These are phyloP conservation scores for Sander lucioperca DNA, from an alignment of 2,113 vertebrate genomes.

Conservation along the genomic window DNA sequence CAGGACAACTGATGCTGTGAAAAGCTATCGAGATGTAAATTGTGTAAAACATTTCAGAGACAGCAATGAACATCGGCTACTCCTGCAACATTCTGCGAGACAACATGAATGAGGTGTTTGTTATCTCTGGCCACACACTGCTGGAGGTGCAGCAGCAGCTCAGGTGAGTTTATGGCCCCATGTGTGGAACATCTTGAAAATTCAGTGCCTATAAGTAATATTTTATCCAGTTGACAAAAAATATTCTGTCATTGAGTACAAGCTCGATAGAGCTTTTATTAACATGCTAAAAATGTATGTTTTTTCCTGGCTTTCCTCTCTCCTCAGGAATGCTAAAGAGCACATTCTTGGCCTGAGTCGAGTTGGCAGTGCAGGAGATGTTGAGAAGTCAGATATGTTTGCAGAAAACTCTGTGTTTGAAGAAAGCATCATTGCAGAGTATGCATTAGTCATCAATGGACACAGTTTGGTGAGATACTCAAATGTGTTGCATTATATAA, in stretches of 20 bases:
- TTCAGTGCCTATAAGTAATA: background rate
- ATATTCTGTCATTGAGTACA: background rate
- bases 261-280: background rate
- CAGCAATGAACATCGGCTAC: slow-evolving; percentile 89
- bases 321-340: slow-evolving; percentile 83
- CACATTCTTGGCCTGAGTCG: slow-evolving; percentile 73
- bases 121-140: slow-evolving; percentile 81
- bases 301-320: background rate
- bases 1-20: background rate
- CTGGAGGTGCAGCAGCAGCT: slow-evolving; percentile 86
- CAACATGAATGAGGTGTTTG: slow-evolving; percentile 88
- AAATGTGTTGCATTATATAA: background rate
- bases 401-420: slow-evolving; percentile 79
- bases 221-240: background rate
- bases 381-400: slow-evolving; percentile 70
- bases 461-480: slow-evolving; percentile 85
- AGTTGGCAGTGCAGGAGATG: slow-evolving; percentile 61
- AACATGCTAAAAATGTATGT: background rate
- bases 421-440: slow-evolving; percentile 82
- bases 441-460: slow-evolving; percentile 86
- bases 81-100: slow-evolving; percentile 89
- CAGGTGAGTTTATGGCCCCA: slow-evolving; percentile 71
- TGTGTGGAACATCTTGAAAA: background rate
- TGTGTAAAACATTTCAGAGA: slow-evolving; percentile 81
- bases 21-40: background rate